Evolutionary conservation across 2,888 invertebrate genomes (phyloP), one percentile per base, ranked within the genome.

Genomic region (Dinocampus coccinellae): DNA sequence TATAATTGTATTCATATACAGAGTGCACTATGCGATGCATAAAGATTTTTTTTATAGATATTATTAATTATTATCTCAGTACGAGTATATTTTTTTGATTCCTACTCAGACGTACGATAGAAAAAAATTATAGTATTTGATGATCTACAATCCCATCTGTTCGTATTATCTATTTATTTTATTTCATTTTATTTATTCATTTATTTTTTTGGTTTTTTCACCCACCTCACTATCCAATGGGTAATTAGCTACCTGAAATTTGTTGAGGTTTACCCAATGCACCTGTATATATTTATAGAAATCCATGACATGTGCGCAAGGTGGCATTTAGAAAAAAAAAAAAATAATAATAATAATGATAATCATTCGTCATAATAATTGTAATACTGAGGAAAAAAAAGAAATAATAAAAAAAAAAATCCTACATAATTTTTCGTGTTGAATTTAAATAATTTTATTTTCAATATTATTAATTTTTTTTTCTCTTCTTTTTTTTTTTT

Each of bases 261-360:
- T 42, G 26, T 63, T 47, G 47, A 63, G 42, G 16, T 63, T 42
- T 26, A 42, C 29, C 1, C 24, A 62, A n/a, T 47, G 47, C 73
- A 73, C 73, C 69, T 70, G 66, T 66, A 69, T 63, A 22, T n/a
- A n/a, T 39, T 39, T 13, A 39, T 47, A 20, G 16, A 47, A 3
- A 2, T 47, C 47, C n/a, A 47, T 47, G 9, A 16, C 47, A 3
- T 7, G 24, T 16, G 26, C 42, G 58, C 73, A 66, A 66, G 73
- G 67, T 70, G 66, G 65, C 47, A 6, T n/a, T 16, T 16, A 20
- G 16, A 47, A 47, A 47, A 7, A 47, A 47, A 47, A 3, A 3
- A 7, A 20, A 47, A 7, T 7, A 47, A 47, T 16, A 20, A 47
- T n/a, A 11, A 39, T 4, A 39, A 39, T 0, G n/a, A 4, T n/a